Percentiles rank a stretch among this genome's conserved stretches.
phyloP scores from a whole-genome alignment of 2,797 vertebrate genomes.

The Uromys caudimaculatus region DNA sequence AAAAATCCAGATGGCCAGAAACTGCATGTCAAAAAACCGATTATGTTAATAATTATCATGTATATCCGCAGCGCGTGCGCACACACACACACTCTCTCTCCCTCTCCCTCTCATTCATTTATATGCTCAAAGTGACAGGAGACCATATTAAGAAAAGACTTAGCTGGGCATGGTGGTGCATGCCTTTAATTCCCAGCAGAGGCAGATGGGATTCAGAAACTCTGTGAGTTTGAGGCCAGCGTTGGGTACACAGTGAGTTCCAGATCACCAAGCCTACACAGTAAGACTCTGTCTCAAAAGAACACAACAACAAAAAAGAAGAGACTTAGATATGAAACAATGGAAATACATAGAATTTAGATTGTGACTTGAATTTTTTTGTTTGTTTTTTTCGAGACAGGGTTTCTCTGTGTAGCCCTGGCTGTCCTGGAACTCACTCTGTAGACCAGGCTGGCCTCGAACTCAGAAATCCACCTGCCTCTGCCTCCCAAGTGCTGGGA shows the following conservation, averaged over 20 bases:
- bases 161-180: background rate
- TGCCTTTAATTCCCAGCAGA: background rate
- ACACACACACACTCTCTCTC: background rate
- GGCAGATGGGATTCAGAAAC: background rate
- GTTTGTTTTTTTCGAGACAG: no score
- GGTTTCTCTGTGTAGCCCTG: no score
- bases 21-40: background rate
- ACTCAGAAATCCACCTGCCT: no score
- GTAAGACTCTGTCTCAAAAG: background rate
- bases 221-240: background rate
- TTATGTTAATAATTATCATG: constrained; percentile 3
- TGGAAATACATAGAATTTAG: background rate
- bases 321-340: constrained; percentile 2
- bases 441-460: no score
- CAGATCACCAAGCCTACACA: background rate
- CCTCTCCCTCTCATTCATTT: background rate
- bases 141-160: background rate
- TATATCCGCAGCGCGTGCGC: no score
- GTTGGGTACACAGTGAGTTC: background rate
- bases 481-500: no score
- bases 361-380: constrained; percentile 53
- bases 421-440: no score
- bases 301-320: background rate
- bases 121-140: background rate
- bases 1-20: constrained; percentile 35